These are phyloP conservation scores for Acrobasis consociella DNA, from an alignment of 2,888 invertebrate species.

Conservation along the genomic window DNA sequence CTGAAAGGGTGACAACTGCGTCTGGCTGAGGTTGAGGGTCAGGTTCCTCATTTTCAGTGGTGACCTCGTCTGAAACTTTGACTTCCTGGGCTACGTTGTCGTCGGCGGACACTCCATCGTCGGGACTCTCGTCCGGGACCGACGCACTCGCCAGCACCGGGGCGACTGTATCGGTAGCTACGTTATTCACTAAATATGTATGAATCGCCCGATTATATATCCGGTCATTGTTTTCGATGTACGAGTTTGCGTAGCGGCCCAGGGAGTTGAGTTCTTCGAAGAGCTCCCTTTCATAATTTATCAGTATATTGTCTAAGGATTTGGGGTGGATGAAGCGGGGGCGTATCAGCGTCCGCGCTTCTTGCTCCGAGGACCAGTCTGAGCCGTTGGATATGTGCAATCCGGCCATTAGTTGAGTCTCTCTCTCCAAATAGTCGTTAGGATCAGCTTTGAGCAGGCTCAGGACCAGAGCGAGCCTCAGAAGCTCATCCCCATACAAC, in stretches of 20 bases:
- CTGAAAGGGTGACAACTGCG: conserved; percentile 68
- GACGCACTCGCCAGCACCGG: conserved; percentile 59
- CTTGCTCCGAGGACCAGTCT: conserved; percentile 85
- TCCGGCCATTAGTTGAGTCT: conserved; percentile 78
- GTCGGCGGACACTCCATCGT: conserved; percentile 70
- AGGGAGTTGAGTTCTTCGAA: conserved; percentile 89
- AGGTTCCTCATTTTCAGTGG: conserved; percentile 33
- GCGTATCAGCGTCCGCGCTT: conserved; percentile 80
- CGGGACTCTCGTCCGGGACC: conserved; percentile 49
- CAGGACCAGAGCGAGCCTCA: conserved; percentile 91
- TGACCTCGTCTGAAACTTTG: conserved; percentile 67
- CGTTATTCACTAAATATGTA: conserved; percentile 78
- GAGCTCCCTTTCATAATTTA: conserved; percentile 87
- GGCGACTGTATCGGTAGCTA: conserved; percentile 72
- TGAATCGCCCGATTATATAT: conserved; percentile 68
- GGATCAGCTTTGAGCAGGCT: conserved; percentile 91
- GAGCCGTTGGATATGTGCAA: conserved; percentile 86
- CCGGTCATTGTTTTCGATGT: conserved; percentile 70
- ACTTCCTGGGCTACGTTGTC: conserved; percentile 76
- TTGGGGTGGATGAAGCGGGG: conserved; percentile 87
- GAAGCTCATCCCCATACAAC: conserved; percentile 90
- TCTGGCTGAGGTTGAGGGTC: conserved; percentile 45
- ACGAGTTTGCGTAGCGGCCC: conserved; percentile 72
- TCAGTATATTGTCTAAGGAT: conserved; percentile 86
- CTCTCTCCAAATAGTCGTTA: conserved; percentile 85